Evolutionary conservation across 2,888 invertebrate species (phyloP).

Genomic region (Nemurella pictetii): DNA sequence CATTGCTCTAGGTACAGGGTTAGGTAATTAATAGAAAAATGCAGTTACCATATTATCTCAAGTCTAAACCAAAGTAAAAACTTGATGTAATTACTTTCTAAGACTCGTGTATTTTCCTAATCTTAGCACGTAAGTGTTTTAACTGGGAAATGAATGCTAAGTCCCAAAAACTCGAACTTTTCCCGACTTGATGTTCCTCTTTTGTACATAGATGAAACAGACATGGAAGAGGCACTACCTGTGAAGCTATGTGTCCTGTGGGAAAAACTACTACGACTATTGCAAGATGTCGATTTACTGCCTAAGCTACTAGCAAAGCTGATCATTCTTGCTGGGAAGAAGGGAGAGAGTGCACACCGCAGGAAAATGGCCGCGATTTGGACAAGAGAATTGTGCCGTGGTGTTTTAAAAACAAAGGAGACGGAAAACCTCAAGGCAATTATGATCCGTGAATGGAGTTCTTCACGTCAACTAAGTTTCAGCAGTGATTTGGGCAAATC

Average conservation of each 20-base stretch:
- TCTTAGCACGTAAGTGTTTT: too few relatives aligned
- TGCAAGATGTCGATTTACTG: background rate
- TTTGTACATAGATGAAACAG: background rate
- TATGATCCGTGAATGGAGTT: background rate
- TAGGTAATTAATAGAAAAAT: too few relatives aligned
- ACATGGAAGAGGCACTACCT: background rate
- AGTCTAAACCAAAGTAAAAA: too few relatives aligned
- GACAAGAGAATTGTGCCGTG: constrained; percentile 17
- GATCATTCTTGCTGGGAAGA: background rate
- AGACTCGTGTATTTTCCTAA: too few relatives aligned
- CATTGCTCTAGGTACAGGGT: too few relatives aligned
- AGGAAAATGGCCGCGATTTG: constrained; percentile 9
- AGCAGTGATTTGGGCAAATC: background rate
- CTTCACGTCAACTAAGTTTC: background rate
- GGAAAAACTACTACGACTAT: background rate
- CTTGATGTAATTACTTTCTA: too few relatives aligned
- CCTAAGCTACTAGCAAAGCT: background rate
- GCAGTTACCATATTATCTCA: too few relatives aligned
- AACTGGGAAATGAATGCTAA: too few relatives aligned
- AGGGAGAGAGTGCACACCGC: constrained; percentile 14
- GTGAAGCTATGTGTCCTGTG: constrained; percentile 3
- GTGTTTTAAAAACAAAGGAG: background rate
- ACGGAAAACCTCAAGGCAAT: background rate
- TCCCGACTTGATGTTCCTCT: background rate
- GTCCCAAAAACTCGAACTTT: too few relatives aligned